Base-by-base conservation (phyloP, 2,888 invertebrate genomes). In the Melanchra persicariae region DNA sequence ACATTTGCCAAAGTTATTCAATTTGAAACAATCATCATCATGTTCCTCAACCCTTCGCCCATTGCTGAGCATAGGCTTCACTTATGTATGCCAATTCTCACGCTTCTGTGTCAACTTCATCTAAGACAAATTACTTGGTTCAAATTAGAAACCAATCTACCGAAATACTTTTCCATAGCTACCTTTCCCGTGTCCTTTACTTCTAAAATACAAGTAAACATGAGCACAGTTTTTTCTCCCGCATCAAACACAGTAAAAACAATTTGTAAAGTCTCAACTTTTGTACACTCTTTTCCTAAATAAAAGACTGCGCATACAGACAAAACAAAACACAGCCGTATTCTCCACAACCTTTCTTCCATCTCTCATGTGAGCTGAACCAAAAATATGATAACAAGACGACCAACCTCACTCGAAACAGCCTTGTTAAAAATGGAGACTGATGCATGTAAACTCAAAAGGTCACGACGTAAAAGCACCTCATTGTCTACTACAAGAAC, bases 361-460 rank as follows among this genome's bases (percentile, higher is more conserved):
- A 65, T 24, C 34, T 74, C 69, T 71, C 22, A 52, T 55, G 76
- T 74, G 66, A 75, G 37, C 15, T 26, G 52, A 70, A 77, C 67
- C 61, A 70, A 68, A 79, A 59, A 73, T 65, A 65, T 22, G 54
- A 57, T 80, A 76, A 79, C 68, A 77, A 82, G 72, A 74, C 77
- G 70, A 75, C 51, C 54, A 70, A 61, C 74, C 67, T 40, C 55
- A 61, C 75, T 78, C 43, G 73, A 74, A 61, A 72, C 64, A 34
- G 57, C 81, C 83, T 85, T 82, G 86, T 86, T 86, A 86, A 86
- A 86, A 86, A 86, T 79, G 79, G 75, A 84, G 71, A 82, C 73
- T 85, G 86, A 85, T 85, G 85, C 86, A 82, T 86, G 71, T 66
- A 73, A 76, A 61, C 69, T 81, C 66, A 74, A 83, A 71, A 82